These are phyloP conservation scores for Acrocephalus arundinaceus DNA, from an alignment of 2,113 vertebrate genomes.

Conservation along the genomic window DNA sequence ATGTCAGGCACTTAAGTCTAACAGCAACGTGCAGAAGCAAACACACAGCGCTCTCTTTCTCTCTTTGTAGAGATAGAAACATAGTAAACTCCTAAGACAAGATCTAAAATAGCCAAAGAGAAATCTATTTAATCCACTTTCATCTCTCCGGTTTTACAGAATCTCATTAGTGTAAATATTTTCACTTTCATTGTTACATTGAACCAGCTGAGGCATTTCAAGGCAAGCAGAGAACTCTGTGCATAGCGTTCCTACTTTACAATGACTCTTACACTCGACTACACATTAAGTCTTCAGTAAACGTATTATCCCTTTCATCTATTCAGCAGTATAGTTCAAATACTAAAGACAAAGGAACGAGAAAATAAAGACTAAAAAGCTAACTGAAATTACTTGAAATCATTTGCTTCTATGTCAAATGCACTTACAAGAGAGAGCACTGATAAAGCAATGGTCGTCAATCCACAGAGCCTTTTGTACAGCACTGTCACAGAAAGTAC, in stretches of 20 bases:
- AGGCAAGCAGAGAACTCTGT: background rate
- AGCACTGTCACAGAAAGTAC: background rate
- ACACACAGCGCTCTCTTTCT: background rate
- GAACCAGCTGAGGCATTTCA: background rate
- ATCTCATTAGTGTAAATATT: slow-evolving; percentile 27
- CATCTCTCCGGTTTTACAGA: background rate
- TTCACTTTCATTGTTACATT: background rate
- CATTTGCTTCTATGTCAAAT: background rate
- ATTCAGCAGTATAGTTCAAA: background rate
- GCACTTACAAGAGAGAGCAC: background rate
- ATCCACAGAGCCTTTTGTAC: background rate
- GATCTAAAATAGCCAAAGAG: background rate
- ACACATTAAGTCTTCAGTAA: background rate
- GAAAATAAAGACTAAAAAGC: background rate
- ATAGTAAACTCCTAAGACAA: background rate
- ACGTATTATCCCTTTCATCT: background rate
- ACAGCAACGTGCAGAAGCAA: background rate
- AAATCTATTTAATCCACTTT: background rate
- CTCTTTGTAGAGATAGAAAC: background rate
- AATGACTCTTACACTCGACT: background rate
- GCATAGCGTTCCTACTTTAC: background rate
- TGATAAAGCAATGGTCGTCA: background rate
- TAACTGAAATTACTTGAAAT: background rate
- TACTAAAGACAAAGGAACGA: background rate
- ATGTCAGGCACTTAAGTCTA: background rate